Percentiles rank a stretch among this genome's conserved stretches.
These are phyloP conservation scores for Coleophora deauratella DNA, from an alignment of 2,888 invertebrate genomes.

Conservation along the genomic window DNA sequence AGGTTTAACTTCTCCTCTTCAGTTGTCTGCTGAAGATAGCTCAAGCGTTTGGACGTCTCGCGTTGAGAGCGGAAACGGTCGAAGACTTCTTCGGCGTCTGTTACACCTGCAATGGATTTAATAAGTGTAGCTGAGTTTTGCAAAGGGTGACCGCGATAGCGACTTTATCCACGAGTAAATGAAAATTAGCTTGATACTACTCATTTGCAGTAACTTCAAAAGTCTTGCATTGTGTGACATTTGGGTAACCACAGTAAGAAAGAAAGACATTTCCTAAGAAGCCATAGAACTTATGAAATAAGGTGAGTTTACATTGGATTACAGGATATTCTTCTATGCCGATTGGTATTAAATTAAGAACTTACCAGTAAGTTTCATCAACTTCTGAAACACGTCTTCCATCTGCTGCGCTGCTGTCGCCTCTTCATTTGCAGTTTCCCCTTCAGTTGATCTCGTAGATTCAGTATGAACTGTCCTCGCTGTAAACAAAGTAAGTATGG, in stretches of 20 bases:
- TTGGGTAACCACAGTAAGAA: no score
- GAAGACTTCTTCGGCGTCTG: constrained; percentile 82
- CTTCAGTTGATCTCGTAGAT: constrained; percentile 69
- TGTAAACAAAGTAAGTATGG: constrained; percentile 20
- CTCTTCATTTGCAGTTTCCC: constrained; percentile 56
- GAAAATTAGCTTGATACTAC: no score
- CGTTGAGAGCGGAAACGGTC: constrained; percentile 82
- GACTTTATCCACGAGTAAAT: no score
- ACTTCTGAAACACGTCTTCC: constrained; percentile 80
- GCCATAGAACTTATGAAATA: no score
- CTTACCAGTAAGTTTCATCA: constrained; percentile 83
- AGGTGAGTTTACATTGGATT: no score
- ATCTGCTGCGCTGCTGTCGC: constrained; percentile 56
- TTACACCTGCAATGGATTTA: constrained; percentile 71
- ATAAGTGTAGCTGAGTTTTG: no score
- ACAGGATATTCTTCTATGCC: no score
- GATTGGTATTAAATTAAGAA: no score
- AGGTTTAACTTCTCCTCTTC: constrained; percentile 83
- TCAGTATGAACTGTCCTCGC: constrained; percentile 71
- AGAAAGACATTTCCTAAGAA: no score
- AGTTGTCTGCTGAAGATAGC: constrained; percentile 79
- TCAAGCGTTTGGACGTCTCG: constrained; percentile 80
- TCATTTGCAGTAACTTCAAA: no score
- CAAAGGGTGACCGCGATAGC: no score
- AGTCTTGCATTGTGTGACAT: no score